Evolutionary conservation across 1,140 invertebrate genomes (phyloP).

Genomic region (Saccostrea glomerata): DNA sequence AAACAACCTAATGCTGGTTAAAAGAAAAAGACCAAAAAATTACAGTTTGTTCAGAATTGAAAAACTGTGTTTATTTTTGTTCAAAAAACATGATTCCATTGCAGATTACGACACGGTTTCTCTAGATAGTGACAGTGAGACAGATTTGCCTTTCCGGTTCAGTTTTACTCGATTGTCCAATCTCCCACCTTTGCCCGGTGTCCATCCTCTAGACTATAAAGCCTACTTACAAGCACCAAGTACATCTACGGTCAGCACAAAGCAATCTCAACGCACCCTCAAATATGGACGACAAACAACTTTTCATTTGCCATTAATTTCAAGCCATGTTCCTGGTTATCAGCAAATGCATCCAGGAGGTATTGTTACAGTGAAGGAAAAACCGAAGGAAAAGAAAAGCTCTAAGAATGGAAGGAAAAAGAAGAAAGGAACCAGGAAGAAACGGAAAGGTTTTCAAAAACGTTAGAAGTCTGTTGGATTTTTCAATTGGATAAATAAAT

Average conservation of each 20-base stretch:
- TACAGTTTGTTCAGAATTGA: no score
- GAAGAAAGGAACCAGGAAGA: neutral
- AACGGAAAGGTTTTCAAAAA: neutral
- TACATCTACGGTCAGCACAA: slow-evolving; percentile 7
- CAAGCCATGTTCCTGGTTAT: neutral
- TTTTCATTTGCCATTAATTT: slow-evolving; percentile 12
- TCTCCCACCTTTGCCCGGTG: slow-evolving; percentile 21
- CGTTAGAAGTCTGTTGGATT: neutral
- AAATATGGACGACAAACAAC: neutral
- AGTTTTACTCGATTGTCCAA: neutral
- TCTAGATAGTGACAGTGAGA: neutral
- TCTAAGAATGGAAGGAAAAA: neutral
- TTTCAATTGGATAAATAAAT: no score
- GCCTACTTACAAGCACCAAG: neutral
- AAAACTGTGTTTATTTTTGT: no score
- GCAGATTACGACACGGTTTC: slow-evolving; percentile 25
- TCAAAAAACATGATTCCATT: neutral
- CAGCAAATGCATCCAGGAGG: neutral
- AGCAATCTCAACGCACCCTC: neutral
- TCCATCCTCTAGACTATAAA: slow-evolving; percentile 1
- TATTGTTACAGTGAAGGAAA: slow-evolving; percentile 10
- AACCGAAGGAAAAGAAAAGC: slow-evolving; percentile 1
- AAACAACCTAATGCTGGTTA: no score
- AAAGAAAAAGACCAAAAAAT: no score
- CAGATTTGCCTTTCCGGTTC: slow-evolving; percentile 26